Base-by-base conservation (phyloP, 2,888 invertebrate genomes). In the Diaprepes abbreviatus region DNA sequence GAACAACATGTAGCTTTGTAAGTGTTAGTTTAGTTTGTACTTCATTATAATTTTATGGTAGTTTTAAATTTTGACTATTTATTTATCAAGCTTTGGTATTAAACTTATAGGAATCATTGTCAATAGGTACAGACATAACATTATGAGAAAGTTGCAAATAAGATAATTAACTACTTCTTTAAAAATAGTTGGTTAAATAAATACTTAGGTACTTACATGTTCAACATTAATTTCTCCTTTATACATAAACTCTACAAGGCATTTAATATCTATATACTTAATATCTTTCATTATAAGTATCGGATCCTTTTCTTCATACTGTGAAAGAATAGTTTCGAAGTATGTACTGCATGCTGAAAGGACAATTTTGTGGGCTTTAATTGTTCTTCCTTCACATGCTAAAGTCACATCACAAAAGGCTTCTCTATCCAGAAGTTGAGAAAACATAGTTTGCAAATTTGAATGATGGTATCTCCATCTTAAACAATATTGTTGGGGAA, bases 191-290 rank as follows among this genome's bases (percentile, higher is more conserved):
- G n/a, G n/a, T n/a, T n/a, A n/a, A n/a, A n/a, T n/a, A n/a, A n/a
- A n/a, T 35, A 4, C 14, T 12, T 14, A 19, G 0, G 10, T 66
- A 90, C 93, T 91, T 84, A 95, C 95, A 86, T 95, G 95, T 81
- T 95, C 94, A 67, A 96, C 95, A 85, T 95, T 95, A 84, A 96
- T 96, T 87, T 96, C 96, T 74, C 96, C 96, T 80, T 94, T 94
- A 85, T 96, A 96, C 96, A 96, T 96, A 83, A 96, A 96, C 84
- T 95, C 94, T 63, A 96, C 93, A 74, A 96, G 88, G 72, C 95
- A 94, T 84, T 92, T 92, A 78, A 96, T 90, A 85, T 96, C 96
- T 74, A 93, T 91, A 81, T 94, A 96, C 82, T 94, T 92, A 72
- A 96, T 94, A 84, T 96, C 96, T 86, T 95, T 95, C 82, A 96